phyloP scores from a whole-genome alignment of 1,140 invertebrate genomes.

The Drosophila orena region DNA sequence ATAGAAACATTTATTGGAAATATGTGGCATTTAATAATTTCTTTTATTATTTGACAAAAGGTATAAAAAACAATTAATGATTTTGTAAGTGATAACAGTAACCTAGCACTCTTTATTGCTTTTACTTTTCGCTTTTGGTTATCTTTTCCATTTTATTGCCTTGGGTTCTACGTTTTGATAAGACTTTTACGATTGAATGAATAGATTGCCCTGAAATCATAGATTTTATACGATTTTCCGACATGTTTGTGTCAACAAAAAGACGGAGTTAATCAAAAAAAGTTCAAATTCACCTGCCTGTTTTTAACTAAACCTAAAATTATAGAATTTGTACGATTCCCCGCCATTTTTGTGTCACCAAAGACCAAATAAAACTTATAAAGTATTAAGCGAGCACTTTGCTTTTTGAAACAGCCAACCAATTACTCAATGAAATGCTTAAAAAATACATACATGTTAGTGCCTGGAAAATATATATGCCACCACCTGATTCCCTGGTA shows the following conservation, averaged over 20 bases:
- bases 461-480: conserved; percentile 1
- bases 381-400: not conserved
- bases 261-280: too few relatives aligned
- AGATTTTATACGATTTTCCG: not conserved
- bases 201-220: not conserved
- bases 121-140: not conserved
- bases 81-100: not conserved
- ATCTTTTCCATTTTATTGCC: not conserved
- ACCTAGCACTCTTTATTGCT: not conserved
- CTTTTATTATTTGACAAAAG: not conserved
- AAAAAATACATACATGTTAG: not conserved
- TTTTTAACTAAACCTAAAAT: not conserved
- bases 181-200: not conserved
- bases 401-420: not conserved
- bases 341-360: too few relatives aligned
- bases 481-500: conserved; percentile 14
- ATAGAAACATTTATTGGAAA: not conserved
- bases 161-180: not conserved
- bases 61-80: not conserved
- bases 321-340: too few relatives aligned
- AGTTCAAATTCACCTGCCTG: not conserved
- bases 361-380: not conserved
- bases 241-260: too few relatives aligned
- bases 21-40: not conserved
- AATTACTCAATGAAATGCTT: not conserved